A percentile compares a stretch with the other conserved stretches of the same genome.
phyloP scores from a whole-genome alignment of 92 coral and sea anemone genomes.

The Scolanthus callimorphus region DNA sequence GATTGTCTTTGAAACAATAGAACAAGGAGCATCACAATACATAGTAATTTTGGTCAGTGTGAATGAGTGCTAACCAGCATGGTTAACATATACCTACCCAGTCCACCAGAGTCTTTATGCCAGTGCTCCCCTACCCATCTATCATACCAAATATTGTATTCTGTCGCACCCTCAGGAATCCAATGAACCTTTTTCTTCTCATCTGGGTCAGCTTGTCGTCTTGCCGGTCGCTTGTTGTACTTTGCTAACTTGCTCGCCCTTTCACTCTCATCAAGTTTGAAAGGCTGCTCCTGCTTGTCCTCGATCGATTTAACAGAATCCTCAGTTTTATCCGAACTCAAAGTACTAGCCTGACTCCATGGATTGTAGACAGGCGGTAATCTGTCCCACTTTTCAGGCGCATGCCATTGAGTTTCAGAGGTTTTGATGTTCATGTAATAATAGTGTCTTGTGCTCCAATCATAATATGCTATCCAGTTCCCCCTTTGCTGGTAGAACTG shows the following conservation, averaged over 20 bases:
- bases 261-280: conserved; percentile 41
- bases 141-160: conserved; percentile 98
- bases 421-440: conserved; percentile 74
- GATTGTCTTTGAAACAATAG: not conserved
- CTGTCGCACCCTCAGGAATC: conserved; percentile 97
- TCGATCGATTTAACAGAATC: not conserved
- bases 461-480: conserved; percentile 78
- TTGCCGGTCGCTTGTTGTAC: conserved; percentile 65
- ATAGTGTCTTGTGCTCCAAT: conserved; percentile 66
- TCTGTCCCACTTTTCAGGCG: conserved; percentile 79
- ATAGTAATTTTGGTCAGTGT: not conserved
- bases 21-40: not conserved
- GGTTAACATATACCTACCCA: not conserved
- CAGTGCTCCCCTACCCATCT: conserved; percentile 98
- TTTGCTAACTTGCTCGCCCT: conserved; percentile 44
- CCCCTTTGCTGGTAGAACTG: conserved; percentile 86
- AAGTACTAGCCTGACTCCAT: conserved; percentile 10
- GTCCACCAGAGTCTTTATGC: conserved; percentile 34
- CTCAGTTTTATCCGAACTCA: not conserved
- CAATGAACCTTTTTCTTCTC: conserved; percentile 79
- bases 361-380: conserved; percentile 70
- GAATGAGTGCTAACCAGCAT: not conserved
- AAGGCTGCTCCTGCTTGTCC: not conserved
- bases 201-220: conserved; percentile 82
- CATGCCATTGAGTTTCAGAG: conserved; percentile 80